Evolutionary conservation across 1,140 invertebrate genomes (phyloP).

Genomic region (Coelopa frigida): DNA sequence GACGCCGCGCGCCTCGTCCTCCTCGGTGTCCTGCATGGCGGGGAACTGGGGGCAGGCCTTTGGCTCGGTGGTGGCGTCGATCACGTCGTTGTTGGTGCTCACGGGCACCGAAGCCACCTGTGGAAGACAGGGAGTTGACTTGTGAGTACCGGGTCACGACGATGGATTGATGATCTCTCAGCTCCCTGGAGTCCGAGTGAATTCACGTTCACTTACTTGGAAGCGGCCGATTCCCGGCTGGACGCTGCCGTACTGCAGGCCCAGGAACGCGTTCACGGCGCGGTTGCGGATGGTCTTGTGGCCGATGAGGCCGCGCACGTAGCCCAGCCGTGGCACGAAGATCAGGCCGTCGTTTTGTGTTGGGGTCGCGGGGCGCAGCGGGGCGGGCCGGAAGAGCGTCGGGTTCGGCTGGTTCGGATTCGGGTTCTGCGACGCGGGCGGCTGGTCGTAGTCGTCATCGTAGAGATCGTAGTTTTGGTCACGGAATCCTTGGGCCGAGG

Average conservation of each 20-base stretch:
- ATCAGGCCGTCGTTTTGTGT: slow-evolving; percentile 1
- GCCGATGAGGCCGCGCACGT: slow-evolving; percentile 18
- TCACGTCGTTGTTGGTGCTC: slow-evolving; percentile 8
- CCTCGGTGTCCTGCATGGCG: slow-evolving; percentile 21
- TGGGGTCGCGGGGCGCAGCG: not conserved
- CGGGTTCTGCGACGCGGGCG: no score
- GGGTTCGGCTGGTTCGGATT: no score
- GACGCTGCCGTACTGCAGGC: slow-evolving; percentile 30
- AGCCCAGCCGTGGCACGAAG: slow-evolving; percentile 25
- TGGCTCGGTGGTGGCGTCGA: slow-evolving; percentile 21
- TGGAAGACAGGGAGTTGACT: not conserved
- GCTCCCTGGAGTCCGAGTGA: not conserved
- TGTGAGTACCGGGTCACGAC: not conserved
- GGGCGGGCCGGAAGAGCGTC: not conserved
- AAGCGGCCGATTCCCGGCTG: slow-evolving; percentile 27
- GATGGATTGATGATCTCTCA: not conserved
- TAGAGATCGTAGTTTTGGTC: no score
- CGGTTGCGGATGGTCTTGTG: slow-evolving; percentile 23
- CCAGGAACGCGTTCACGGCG: slow-evolving; percentile 29
- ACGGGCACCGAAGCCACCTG: not conserved
- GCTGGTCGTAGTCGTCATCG: no score
- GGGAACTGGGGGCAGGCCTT: slow-evolving; percentile 37
- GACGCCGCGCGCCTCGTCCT: slow-evolving; percentile 20
- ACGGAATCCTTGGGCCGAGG: no score
- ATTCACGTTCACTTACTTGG: slow-evolving; percentile 17